Base-by-base conservation (phyloP, 2,888 invertebrate species). In the Hermaeophaga mercurialis region DNA sequence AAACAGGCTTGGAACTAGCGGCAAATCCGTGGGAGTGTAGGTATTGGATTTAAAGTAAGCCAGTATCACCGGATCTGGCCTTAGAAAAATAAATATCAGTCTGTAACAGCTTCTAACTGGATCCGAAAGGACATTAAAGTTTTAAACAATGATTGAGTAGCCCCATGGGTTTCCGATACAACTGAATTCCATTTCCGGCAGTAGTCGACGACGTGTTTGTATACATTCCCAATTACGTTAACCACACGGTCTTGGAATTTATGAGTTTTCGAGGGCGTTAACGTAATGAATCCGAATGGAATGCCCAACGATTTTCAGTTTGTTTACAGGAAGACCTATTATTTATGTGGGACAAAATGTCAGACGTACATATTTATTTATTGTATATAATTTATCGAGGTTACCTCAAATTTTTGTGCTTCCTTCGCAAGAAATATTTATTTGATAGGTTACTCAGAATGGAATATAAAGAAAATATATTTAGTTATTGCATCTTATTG, bases 71-170 rank as follows among this genome's bases (percentile, higher is more conserved):
- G 8, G 17, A 36, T 36, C 36, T 8, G 9, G 36, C 9, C 17
- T 14, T 15, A 11, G 26, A 36, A 26, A 48, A 38, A n/a, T 7
- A 19, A 41, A 49, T 31, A 31, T 24, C 24, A 18, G 8, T 22
- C 11, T 12, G 12, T 17, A 34, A 47, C 41, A 41, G 45, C 33
- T 26, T 47, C 43, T 44, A 36, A 47, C 46, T 34, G 28, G 43
- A 47, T 12, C n/a, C 55, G 24, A 36, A 49, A 39, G 54, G 48
- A 53, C 58, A 66, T 67, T 68, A 69, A 69, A 69, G 61, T 69
- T 69, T 52, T 68, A 69, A 69, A 70, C 68, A 70, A 69, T 69
- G 70, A 70, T 69, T 66, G 69, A 70, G 65, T 65, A 66, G 65
- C 61, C 68, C 61, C 68, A 34, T 18, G 70, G 65, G 67, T 48